Conservation (phyloP, 2,113 vertebrate genomes). For the Felis chaus region DNA sequence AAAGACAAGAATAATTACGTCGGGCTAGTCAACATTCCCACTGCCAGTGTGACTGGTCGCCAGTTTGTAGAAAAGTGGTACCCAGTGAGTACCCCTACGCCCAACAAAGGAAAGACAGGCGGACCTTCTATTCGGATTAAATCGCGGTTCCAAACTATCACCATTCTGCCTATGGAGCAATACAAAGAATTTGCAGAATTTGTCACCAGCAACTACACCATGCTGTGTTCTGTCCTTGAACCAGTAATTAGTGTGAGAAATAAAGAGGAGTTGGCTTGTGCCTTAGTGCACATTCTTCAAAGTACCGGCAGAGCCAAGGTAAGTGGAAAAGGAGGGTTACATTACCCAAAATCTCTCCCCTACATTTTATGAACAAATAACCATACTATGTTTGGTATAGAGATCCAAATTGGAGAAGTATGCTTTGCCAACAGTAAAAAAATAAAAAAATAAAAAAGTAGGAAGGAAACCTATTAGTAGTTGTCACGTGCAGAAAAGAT, state of each 20-base stretch:
- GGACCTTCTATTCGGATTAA: slow-evolving; percentile 97
- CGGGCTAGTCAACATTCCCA: slow-evolving; percentile 96
- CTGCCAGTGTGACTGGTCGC: slow-evolving; percentile 89
- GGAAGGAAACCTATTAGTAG: neutral
- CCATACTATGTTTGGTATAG: neutral
- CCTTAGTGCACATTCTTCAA: slow-evolving; percentile 97
- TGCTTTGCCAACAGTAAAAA: neutral
- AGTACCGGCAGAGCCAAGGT: slow-evolving; percentile 98
- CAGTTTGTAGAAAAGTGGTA: slow-evolving; percentile 99
- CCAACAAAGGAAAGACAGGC: slow-evolving; percentile 92
- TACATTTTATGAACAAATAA: neutral
- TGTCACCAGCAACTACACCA: slow-evolving; percentile 93
- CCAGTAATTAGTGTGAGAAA: slow-evolving; percentile 96
- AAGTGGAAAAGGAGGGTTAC: slow-evolving; percentile 42
- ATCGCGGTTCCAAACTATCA: slow-evolving; percentile 95
- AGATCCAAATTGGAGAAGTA: neutral
- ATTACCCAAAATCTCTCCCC: neutral
- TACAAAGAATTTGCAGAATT: slow-evolving; percentile 99
- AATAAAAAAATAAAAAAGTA: neutral
- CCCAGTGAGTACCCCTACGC: slow-evolving; percentile 95
- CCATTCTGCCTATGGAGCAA: slow-evolving; percentile 97
- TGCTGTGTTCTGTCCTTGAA: slow-evolving; percentile 96
- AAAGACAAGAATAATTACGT: slow-evolving; percentile 99
- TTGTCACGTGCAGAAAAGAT: neutral
- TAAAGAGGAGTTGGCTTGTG: slow-evolving; percentile 98